phyloP scores from a whole-genome alignment of 2,113 vertebrate species.

The Corvus cornix region DNA sequence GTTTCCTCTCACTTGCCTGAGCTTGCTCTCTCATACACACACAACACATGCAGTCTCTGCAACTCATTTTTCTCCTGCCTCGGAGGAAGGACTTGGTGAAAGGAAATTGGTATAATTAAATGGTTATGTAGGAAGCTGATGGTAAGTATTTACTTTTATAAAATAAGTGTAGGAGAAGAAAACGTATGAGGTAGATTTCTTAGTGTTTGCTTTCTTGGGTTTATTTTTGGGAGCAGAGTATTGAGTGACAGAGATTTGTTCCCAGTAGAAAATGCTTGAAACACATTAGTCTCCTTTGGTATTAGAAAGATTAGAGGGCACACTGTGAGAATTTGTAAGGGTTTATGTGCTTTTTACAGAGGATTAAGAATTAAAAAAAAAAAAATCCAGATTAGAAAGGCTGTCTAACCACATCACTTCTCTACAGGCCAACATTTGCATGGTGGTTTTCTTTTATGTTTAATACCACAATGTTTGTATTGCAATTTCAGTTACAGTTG shows the following conservation, averaged over 20 bases:
- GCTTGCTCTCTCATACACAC: not conserved
- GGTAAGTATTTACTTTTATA: not conserved
- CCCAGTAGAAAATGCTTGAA: constrained; percentile 39
- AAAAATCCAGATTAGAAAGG: constrained; percentile 35
- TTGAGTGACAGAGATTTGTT: constrained; percentile 32
- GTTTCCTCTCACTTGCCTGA: not conserved
- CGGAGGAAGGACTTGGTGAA: constrained; percentile 12
- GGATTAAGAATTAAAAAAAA: constrained; percentile 56
- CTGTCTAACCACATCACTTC: constrained; percentile 12
- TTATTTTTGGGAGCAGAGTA: not conserved
- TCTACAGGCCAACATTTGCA: not conserved
- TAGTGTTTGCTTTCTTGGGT: not conserved
- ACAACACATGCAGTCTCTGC: not conserved
- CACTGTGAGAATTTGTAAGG: constrained; percentile 65
- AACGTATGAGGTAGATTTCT: not conserved
- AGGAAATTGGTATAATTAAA: constrained; percentile 34
- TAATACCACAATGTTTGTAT: not conserved
- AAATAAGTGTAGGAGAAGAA: not conserved
- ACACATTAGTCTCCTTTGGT: constrained; percentile 1
- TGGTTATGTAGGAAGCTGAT: constrained; percentile 18
- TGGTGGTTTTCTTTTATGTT: constrained; percentile 20
- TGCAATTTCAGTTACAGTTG: not conserved
- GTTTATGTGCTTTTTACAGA: constrained; percentile 52
- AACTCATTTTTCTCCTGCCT: not conserved
- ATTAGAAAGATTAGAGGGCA: constrained; percentile 62